phyloP scores from a whole-genome alignment of 2,888 invertebrate species.

The Lobophora halterata region DNA sequence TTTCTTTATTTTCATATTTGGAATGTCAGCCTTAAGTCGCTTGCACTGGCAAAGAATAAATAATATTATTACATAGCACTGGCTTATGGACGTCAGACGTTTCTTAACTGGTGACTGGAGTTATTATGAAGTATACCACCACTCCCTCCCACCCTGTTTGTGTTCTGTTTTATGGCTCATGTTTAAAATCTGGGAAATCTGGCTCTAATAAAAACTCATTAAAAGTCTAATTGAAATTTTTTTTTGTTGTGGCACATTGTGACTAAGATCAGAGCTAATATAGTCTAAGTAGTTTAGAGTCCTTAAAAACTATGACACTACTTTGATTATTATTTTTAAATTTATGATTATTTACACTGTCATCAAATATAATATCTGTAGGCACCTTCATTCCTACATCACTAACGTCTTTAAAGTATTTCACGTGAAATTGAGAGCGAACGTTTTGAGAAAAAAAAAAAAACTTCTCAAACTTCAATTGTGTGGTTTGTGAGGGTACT shows the following conservation, averaged over 20 bases:
- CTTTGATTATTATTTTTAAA: too few relatives aligned
- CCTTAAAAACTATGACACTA: too few relatives aligned
- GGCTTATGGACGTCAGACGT: constrained; percentile 51
- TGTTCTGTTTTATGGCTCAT: constrained; percentile 20
- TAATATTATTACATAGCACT: too few relatives aligned
- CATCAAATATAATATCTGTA: too few relatives aligned
- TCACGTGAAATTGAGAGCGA: constrained; percentile 29
- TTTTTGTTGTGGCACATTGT: not conserved
- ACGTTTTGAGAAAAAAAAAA: constrained; percentile 46
- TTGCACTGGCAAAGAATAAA: too few relatives aligned
- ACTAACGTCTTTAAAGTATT: too few relatives aligned
- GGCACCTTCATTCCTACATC: too few relatives aligned
- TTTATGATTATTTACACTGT: too few relatives aligned
- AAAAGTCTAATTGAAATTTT: not conserved
- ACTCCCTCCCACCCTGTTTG: constrained; percentile 31
- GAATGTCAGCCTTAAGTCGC: constrained; percentile 68
- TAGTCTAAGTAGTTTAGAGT: too few relatives aligned
- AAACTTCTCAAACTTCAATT: too few relatives aligned
- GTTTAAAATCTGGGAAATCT: constrained; percentile 3
- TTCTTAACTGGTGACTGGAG: constrained; percentile 48
- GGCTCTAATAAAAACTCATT: constrained; percentile 13
- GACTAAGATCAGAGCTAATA: too few relatives aligned
- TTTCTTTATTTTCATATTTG: constrained; percentile 81
- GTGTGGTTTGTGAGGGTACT: constrained; percentile 57
- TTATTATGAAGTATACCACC: constrained; percentile 36